phyloP scores from a whole-genome alignment of 2,797 vertebrate species.

The Bovichtus diacanthus region DNA sequence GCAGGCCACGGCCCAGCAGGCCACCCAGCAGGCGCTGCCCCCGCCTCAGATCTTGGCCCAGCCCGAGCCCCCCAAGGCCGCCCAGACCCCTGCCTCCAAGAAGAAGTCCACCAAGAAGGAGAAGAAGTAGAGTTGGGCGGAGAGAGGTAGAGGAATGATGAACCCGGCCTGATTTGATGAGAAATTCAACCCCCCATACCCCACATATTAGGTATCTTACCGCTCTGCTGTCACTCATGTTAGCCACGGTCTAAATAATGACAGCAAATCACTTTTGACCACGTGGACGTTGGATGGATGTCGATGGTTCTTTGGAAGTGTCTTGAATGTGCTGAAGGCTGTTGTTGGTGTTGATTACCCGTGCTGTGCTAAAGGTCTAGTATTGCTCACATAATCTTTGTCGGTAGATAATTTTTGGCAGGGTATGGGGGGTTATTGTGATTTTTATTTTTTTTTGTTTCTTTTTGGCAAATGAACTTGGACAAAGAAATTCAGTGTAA shows the following conservation, averaged over 20 bases:
- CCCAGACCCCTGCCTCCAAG: conserved; percentile 93
- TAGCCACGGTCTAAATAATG: conserved; percentile 52
- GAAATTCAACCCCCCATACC: conserved; percentile 72
- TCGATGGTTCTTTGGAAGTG: conserved; percentile 63
- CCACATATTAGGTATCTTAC: conserved; percentile 70
- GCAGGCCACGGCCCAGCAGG: conserved; percentile 88
- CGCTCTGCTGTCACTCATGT: conserved; percentile 58
- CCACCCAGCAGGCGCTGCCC: conserved; percentile 84
- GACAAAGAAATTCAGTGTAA: conserved; percentile 75
- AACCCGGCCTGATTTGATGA: conserved; percentile 58
- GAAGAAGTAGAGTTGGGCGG: conserved; percentile 89
- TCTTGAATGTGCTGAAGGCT: conserved; percentile 68
- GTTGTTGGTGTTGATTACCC: conserved; percentile 61
- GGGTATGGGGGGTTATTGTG: conserved; percentile 73
- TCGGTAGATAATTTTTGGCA: conserved; percentile 71
- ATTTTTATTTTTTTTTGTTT: conserved; percentile 21
- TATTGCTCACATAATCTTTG: conserved; percentile 68
- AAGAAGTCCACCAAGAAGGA: conserved; percentile 99
- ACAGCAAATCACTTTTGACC: conserved; percentile 55
- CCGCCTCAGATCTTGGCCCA: conserved; percentile 81
- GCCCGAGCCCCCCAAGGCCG: conserved; percentile 84
- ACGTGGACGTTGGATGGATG: conserved; percentile 46
- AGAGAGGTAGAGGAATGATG: conserved; percentile 47
- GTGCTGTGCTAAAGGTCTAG: conserved; percentile 65
- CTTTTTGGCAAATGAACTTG: conserved; percentile 62